phyloP scores from a whole-genome alignment of 37 sponge, comb jelly and placozoan genomes.

The Oopsacas minuta region DNA sequence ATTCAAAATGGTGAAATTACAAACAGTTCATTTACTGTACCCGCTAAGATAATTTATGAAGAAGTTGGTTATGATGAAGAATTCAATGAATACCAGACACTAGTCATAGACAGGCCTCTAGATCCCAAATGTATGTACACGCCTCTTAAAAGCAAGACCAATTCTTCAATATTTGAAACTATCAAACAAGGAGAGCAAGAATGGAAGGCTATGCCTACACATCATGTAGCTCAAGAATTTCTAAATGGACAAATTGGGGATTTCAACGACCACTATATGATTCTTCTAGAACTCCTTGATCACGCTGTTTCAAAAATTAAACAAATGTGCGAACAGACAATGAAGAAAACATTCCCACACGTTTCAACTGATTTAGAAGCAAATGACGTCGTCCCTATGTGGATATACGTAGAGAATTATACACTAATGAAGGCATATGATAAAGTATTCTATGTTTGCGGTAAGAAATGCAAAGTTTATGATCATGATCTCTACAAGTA shows the following conservation, averaged over 20 bases:
- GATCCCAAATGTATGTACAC: neutral
- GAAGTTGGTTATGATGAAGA: neutral
- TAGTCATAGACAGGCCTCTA: neutral
- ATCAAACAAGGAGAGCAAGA: neutral
- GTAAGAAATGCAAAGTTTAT: neutral
- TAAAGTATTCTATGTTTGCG: neutral
- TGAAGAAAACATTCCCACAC: neutral
- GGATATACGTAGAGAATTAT: conserved; percentile 2
- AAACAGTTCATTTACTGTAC: neutral
- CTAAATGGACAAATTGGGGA: neutral
- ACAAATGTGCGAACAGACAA: conserved; percentile 10
- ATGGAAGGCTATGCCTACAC: neutral
- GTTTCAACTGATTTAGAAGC: neutral
- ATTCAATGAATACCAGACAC: neutral
- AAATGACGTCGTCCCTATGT: neutral
- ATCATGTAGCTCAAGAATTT: neutral
- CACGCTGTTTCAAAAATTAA: neutral
- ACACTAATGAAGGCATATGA: conserved; percentile 11
- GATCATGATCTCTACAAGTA: neutral
- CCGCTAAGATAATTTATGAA: neutral
- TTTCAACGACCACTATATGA: neutral
- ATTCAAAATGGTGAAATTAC: neutral
- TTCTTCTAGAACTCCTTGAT: neutral
- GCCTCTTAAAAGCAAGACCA: neutral
- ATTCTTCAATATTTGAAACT: neutral